Conservation (phyloP, 2,113 vertebrate species). For the Centropus unirufus region DNA sequence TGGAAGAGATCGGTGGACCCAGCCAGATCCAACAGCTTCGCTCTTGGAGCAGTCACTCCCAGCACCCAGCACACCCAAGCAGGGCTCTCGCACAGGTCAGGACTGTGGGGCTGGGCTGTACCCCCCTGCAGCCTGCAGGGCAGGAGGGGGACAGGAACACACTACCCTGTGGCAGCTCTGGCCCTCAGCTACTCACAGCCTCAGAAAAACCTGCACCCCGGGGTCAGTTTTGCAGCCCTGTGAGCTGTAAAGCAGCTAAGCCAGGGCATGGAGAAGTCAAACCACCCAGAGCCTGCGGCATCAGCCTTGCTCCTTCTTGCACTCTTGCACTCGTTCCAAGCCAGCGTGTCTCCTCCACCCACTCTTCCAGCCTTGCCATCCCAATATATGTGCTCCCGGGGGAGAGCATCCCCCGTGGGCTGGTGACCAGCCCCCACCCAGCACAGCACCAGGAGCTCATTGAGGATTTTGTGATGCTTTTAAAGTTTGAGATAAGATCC, state of each 20-base stretch:
- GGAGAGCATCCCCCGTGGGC: background rate
- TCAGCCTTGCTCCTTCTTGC: background rate
- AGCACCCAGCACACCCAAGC: background rate
- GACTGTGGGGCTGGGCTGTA: background rate
- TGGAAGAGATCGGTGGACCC: accelerated
- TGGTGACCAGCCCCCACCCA: background rate
- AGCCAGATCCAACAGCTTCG: accelerated
- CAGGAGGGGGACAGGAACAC: background rate
- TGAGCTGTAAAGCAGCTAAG: background rate
- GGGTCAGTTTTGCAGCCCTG: background rate
- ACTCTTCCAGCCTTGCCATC: background rate
- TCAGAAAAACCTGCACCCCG: background rate
- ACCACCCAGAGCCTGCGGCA: background rate
- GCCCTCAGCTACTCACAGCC: background rate
- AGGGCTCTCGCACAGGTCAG: background rate
- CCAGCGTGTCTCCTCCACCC: background rate
- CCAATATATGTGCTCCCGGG: accelerated
- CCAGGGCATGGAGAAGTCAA: background rate
- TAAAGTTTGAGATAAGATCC: background rate
- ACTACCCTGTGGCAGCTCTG: accelerated
- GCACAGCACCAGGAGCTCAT: background rate
- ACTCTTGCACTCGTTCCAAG: background rate
- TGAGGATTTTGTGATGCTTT: background rate
- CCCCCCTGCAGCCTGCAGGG: background rate
- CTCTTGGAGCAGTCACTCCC: accelerated